Conservation (phyloP, 2,797 vertebrate species). For the Anisognathus igniventris region DNA sequence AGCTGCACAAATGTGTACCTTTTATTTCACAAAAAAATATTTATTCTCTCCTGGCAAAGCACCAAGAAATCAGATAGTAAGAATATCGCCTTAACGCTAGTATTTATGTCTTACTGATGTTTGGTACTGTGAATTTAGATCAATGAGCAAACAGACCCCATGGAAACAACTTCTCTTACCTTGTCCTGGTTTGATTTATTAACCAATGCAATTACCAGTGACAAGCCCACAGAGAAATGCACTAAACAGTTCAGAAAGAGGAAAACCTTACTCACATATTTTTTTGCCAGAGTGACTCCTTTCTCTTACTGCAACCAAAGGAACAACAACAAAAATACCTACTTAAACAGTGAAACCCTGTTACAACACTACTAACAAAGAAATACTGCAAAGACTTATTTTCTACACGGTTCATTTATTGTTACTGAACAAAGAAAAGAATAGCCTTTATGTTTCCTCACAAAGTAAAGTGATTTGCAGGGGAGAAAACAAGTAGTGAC, state of each 20-base stretch:
- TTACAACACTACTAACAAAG: not conserved
- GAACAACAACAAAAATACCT: not conserved
- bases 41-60: not conserved
- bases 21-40: not conserved
- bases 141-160: conserved; percentile 28
- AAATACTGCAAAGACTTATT: not conserved
- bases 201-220: conserved; percentile 58
- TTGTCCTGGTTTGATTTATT: conserved; percentile 60
- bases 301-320: not conserved
- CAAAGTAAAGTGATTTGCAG: not conserved
- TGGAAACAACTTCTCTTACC: conserved; percentile 42
- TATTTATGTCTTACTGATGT: conserved; percentile 11
- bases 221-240: conserved; percentile 43
- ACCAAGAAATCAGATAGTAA: not conserved
- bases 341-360: not conserved
- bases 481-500: not conserved
- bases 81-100: not conserved
- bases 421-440: conserved; percentile 13
- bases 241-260: conserved; percentile 24
- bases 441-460: not conserved
- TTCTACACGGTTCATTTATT: not conserved
- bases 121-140: conserved; percentile 18
- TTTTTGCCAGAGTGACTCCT: not conserved
- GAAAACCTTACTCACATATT: not conserved
- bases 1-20: not conserved